Base-by-base conservation (phyloP, 2,113 vertebrate genomes). In the Spea bombifrons region DNA sequence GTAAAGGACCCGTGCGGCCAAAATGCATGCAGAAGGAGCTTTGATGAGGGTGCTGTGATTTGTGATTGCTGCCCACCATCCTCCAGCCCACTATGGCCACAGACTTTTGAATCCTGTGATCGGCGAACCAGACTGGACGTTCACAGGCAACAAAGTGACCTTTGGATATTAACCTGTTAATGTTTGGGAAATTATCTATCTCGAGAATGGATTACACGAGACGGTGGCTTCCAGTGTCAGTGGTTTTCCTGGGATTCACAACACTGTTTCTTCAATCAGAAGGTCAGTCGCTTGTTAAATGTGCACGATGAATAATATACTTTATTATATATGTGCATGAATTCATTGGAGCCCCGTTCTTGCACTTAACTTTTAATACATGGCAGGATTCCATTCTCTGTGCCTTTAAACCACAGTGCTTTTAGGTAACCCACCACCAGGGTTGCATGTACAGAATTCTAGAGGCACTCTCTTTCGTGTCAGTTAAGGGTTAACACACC, bases 281-380 rank as follows among this genome's bases (percentile, higher is more conserved):
- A 86, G 95, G 95, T 95, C 73, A 85, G 93, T 89, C 17, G 12
- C 10, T 57, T 5, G 4, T 59, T 59, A 13, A 12, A 9, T 59
- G 4, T 9, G 4, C 55, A 59, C 55, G 5, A 5, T 13, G 9
- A 5, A 59, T 59, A 59, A 30, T 64, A 17, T 64, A 2, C 5
- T 64, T 64, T 64, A 7, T 64, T 64, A 17, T 5, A 30, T 17
- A 17, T 64, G 61, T 5, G 16, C n/a, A 30, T 64, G 61, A 8
- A 30, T 64, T 7, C 30, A 64, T 64, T 5, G 2, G 1, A 64
- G 9, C 15, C n/a, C 13, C 61, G 0, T 64, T 64, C 30, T 30
- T 30, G 44, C 12, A 8, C 0, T 16, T 5, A 76, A 48, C 50
- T 68, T 68, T 63, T 48, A 12, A 8, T 63, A 3, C 30, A 75